Evolutionary conservation across 2,888 invertebrate species (phyloP), one percentile per base, ranked within the genome.

Genomic region (Boloria selene): DNA sequence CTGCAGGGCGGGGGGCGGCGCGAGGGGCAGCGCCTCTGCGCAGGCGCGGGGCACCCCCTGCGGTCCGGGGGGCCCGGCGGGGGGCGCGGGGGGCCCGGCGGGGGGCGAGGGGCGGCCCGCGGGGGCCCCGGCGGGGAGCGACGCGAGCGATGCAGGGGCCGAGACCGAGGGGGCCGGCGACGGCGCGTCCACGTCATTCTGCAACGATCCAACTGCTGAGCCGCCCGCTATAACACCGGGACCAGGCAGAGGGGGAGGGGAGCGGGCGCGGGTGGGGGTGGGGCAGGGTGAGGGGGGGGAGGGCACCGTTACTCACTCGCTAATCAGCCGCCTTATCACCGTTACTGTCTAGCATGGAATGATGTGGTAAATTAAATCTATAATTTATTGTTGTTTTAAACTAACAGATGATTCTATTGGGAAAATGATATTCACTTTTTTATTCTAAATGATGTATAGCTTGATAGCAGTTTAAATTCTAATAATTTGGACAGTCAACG

Each of bases 171-270:
- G 78, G 72, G 84, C 76, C 84, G 90, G 90, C 79, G 90, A 84
- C 79, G 91, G 90, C 81, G 90, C 91, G 78, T 92, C 91, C 84
- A 90, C 90, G 79, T 92, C 91, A 91, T 91, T 91, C 91, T 91
- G 91, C 86, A 91, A 90, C 87, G 81, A 88, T 86, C 87, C 89
- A 88, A 86, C 86, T 88, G 87, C 88, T 84, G 83, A 79, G 81
- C 82, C 82, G 84, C 83, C 82, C 84, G 86, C 88, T 85, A 86
- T 79, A 82, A 86, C 82, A 81, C 81, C 80, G 77, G 78, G 79
- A 63, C 71, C 67, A 45, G 69, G 70, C 71, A 74, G 66, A 64
- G 61, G 70, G 73, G 67, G 59, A 61, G 67, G 69, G 70, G 58
- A 4, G 62, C 68, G 59, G 69, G 66, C 70, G 70, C 72, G 65